These are phyloP conservation scores for Trichogramma dendrolimi DNA, from an alignment of 2,888 invertebrate genomes.

Conservation along the genomic window DNA sequence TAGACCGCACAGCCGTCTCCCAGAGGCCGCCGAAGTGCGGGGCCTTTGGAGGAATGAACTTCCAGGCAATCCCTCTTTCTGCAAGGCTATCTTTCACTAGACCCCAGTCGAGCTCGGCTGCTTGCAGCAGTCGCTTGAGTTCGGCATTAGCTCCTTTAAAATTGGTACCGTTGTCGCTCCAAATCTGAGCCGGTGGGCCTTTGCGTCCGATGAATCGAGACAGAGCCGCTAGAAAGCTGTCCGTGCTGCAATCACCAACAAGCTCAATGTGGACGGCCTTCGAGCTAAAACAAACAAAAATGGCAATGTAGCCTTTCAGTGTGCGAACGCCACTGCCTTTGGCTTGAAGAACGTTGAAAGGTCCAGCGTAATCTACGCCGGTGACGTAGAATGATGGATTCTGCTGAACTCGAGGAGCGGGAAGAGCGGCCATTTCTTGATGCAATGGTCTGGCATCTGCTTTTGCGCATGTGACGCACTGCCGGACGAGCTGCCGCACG, in stretches of 20 bases:
- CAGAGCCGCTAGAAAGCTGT: not conserved
- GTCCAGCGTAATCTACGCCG: no score
- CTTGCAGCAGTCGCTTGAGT: not conserved
- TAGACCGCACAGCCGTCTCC: constrained; percentile 37
- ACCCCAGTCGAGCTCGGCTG: not conserved
- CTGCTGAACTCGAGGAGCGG: no score
- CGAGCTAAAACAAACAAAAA: not conserved
- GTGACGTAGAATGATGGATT: no score
- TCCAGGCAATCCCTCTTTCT: constrained; percentile 30
- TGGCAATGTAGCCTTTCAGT: no score
- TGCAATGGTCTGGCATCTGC: no score
- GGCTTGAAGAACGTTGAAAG: no score
- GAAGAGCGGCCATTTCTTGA: no score
- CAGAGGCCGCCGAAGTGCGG: constrained; percentile 40
- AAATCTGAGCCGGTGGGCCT: not conserved
- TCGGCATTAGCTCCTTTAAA: constrained; percentile 1
- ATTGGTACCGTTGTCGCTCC: constrained; percentile 14
- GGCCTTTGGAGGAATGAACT: constrained; percentile 35
- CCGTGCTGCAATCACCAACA: not conserved
- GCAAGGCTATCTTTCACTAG: constrained; percentile 11
- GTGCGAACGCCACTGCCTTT: no score
- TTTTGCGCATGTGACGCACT: no score
- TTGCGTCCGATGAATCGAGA: constrained; percentile 1
- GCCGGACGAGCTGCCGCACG: no score
- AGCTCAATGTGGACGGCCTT: not conserved